phyloP scores from a whole-genome alignment of 2,113 vertebrate genomes.

The Rhineura floridana region DNA sequence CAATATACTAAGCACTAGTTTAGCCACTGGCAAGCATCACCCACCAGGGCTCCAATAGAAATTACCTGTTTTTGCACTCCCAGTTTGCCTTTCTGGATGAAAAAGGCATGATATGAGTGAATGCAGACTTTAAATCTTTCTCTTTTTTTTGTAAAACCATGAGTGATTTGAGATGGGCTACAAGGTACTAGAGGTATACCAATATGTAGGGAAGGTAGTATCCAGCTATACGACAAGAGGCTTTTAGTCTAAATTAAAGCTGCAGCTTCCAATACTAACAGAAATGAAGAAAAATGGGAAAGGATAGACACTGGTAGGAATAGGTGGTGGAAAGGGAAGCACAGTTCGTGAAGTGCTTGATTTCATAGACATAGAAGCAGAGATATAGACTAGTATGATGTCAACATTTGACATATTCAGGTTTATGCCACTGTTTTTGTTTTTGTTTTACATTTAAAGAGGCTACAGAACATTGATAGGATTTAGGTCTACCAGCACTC shows the following conservation, averaged over 20 bases:
- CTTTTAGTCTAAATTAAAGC: conserved; percentile 22
- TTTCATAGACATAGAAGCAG: background rate
- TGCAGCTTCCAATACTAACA: conserved; percentile 22
- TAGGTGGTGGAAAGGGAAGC: conserved; percentile 8
- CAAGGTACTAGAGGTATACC: background rate
- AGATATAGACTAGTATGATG: background rate
- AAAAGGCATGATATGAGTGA: conserved; percentile 68
- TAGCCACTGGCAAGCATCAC: conserved; percentile 50
- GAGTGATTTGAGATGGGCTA: background rate
- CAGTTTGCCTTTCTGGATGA: conserved; percentile 71
- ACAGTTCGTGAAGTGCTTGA: conserved; percentile 10
- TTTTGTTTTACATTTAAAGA: background rate
- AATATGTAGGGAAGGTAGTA: conserved; percentile 10
- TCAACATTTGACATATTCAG: background rate
- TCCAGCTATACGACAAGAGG: background rate
- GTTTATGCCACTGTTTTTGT: background rate
- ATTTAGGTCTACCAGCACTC: conserved; percentile 4
- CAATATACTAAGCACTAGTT: conserved; percentile 45
- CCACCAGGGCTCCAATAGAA: conserved; percentile 36
- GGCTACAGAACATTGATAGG: background rate
- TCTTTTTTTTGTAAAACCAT: background rate
- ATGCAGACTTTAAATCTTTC: conserved; percentile 57
- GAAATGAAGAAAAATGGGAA: conserved; percentile 26
- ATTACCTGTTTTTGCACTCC: conserved; percentile 68
- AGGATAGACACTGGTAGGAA: background rate